These are phyloP conservation scores for Miltochrista miniata DNA, from an alignment of 2,888 invertebrate genomes.

Conservation along the genomic window DNA sequence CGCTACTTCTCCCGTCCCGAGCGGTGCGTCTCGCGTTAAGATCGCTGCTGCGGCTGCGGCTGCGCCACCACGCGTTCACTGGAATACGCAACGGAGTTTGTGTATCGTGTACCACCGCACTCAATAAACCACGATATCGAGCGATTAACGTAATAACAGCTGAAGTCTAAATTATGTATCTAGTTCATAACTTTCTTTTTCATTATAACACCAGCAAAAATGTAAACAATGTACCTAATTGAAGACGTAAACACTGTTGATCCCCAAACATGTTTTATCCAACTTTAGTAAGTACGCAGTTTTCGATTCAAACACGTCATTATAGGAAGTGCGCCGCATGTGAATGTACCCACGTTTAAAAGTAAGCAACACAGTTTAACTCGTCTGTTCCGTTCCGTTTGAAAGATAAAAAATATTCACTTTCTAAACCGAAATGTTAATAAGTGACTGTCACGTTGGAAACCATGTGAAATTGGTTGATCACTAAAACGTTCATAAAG, in stretches of 20 bases:
- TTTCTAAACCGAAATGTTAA: constrained; percentile 43
- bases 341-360: constrained; percentile 1
- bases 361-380: background rate
- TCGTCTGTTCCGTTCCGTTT: background rate
- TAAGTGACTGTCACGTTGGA: constrained; percentile 19
- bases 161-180: too few relatives aligned
- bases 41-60: constrained; percentile 15
- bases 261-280: constrained; percentile 21
- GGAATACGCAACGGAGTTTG: background rate
- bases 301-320: constrained; percentile 30
- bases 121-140: background rate
- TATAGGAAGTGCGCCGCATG: constrained; percentile 27
- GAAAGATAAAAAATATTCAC: constrained; percentile 26
- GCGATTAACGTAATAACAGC: too few relatives aligned
- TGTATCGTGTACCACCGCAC: background rate
- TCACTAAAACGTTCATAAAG: constrained; percentile 5
- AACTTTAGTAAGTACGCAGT: constrained; percentile 28
- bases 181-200: background rate
- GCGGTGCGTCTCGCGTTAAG: constrained; percentile 28
- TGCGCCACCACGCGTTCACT: background rate
- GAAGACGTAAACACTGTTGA: constrained; percentile 7
- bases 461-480: constrained; percentile 42
- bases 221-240: too few relatives aligned
- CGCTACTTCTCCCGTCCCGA: constrained; percentile 43
- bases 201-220: constrained; percentile 8